A percentile compares a stretch with the other conserved stretches of the same genome.
These are phyloP conservation scores for Diplodus sargus DNA, from an alignment of 2,797 vertebrate species.

Conservation along the genomic window DNA sequence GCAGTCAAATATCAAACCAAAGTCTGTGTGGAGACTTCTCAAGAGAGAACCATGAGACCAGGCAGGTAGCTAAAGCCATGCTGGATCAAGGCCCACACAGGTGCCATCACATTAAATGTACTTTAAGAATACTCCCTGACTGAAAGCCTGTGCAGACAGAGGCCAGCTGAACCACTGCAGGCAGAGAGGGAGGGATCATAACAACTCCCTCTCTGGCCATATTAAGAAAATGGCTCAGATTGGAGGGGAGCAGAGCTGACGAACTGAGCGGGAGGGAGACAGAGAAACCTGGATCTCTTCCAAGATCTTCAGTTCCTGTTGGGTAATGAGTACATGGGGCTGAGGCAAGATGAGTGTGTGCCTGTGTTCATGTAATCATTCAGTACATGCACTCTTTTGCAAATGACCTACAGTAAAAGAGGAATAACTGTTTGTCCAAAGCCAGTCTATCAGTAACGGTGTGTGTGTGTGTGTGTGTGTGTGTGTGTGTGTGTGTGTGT, in stretches of 20 bases:
- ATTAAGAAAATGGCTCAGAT: conserved; percentile 70
- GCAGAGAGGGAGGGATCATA: too few relatives aligned
- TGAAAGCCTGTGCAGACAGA: too few relatives aligned
- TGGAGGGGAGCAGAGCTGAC: conserved; percentile 40
- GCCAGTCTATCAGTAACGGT: conserved; percentile 13
- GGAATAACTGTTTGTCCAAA: neutral
- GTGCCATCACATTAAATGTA: too few relatives aligned
- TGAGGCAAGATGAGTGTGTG: conserved; percentile 34
- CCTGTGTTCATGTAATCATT: conserved; percentile 23
- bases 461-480: conserved; percentile 4
- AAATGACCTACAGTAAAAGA: conserved; percentile 20
- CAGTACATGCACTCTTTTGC: conserved; percentile 19
- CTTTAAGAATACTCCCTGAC: too few relatives aligned
- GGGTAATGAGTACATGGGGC: conserved; percentile 50
- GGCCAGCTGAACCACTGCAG: neutral
- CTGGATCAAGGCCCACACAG: too few relatives aligned
- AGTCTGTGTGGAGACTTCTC: too few relatives aligned
- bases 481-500: conserved; percentile 5
- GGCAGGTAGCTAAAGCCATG: too few relatives aligned
- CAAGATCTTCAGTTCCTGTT: conserved; percentile 72
- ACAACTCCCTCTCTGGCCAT: conserved; percentile 56
- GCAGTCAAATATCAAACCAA: too few relatives aligned
- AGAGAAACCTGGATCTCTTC: conserved; percentile 54
- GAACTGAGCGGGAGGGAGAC: conserved; percentile 21
- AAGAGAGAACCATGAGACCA: too few relatives aligned